These are phyloP conservation scores for Rhagonycha lutea DNA, from an alignment of 2,888 invertebrate genomes.

Conservation along the genomic window DNA sequence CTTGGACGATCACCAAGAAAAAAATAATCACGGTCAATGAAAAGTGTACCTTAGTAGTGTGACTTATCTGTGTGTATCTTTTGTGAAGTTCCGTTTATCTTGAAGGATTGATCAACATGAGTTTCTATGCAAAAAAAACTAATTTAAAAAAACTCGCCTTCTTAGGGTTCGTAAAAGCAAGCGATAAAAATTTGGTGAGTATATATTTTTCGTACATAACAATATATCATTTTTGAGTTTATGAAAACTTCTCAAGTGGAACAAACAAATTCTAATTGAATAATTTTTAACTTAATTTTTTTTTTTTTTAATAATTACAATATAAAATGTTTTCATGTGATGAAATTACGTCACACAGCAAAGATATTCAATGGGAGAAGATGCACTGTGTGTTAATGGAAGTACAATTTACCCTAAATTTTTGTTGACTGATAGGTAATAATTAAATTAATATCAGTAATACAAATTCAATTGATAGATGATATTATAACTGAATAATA, in stretches of 20 bases:
- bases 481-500: too few relatives aligned
- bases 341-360: too few relatives aligned
- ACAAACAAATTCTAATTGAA: not conserved
- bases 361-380: too few relatives aligned
- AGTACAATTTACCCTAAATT: too few relatives aligned
- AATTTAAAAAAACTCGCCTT: constrained; percentile 74
- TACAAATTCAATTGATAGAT: too few relatives aligned
- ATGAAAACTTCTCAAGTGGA: too few relatives aligned
- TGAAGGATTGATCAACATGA: constrained; percentile 32
- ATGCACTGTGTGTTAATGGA: too few relatives aligned
- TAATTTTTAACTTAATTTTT: too few relatives aligned
- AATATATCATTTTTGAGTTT: not conserved
- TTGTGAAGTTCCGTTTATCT: not conserved
- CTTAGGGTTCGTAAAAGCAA: constrained; percentile 63
- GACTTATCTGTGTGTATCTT: constrained; percentile 6
- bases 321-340: too few relatives aligned
- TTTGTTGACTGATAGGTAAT: too few relatives aligned
- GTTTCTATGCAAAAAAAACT: constrained; percentile 53
- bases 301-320: too few relatives aligned
- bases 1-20: constrained; percentile 54
- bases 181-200: constrained; percentile 27
- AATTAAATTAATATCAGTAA: too few relatives aligned
- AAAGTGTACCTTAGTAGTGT: not conserved
- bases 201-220: not conserved
- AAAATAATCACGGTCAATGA: constrained; percentile 41